phyloP scores from a whole-genome alignment of 2,888 invertebrate species.

The Chaetogeoica ovagalla region DNA sequence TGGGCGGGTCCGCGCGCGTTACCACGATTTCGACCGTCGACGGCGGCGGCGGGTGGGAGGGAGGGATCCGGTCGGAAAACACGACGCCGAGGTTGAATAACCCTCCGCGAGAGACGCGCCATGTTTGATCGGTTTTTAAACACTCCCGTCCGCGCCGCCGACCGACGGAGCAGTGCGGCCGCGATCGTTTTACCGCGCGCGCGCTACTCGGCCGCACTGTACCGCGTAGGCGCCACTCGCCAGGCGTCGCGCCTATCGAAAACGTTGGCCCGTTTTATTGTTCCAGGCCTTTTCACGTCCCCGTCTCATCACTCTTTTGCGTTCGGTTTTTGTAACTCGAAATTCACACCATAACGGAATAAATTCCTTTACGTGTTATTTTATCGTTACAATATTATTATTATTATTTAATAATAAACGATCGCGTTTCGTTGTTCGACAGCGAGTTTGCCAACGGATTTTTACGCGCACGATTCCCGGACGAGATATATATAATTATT shows the following conservation, averaged over 20 bases:
- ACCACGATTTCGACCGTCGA: too few species aligned
- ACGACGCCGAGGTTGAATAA: neutral
- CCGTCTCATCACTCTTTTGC: too few species aligned
- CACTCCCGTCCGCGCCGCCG: neutral
- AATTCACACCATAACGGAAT: too few species aligned
- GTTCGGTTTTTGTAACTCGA: too few species aligned
- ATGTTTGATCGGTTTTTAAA: neutral
- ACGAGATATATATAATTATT: too few species aligned
- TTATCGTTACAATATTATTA: too few species aligned
- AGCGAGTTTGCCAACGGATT: neutral
- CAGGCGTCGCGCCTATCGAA: neutral
- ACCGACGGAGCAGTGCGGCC: neutral
- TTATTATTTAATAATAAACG: too few species aligned
- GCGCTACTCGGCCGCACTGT: neutral
- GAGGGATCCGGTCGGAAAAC: neutral
- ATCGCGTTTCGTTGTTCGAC: too few species aligned
- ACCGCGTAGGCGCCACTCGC: neutral
- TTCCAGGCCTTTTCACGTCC: neutral
- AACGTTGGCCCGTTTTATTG: neutral
- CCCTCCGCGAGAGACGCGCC: slow-evolving; percentile 19
- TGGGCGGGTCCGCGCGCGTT: too few species aligned
- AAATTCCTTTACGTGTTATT: too few species aligned
- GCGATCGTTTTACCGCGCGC: neutral
- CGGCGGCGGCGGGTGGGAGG: too few species aligned
- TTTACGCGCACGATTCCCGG: neutral